These are phyloP conservation scores for Anableps anableps DNA, from an alignment of 2,797 vertebrate genomes.

Conservation along the genomic window DNA sequence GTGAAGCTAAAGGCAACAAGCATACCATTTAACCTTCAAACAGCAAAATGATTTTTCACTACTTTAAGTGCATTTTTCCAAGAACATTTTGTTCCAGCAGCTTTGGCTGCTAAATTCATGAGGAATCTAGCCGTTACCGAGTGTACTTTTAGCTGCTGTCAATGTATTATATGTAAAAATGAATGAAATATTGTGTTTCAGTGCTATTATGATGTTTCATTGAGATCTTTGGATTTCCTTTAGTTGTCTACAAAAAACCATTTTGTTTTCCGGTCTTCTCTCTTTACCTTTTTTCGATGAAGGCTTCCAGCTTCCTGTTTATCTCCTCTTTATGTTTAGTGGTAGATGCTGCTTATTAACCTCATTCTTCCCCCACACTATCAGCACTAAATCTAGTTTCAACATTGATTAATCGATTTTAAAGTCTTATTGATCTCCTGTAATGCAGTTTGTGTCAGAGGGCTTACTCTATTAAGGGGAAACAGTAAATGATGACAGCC, in stretches of 20 bases:
- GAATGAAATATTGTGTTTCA: not conserved
- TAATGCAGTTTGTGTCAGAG: constrained; percentile 12
- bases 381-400: constrained; percentile 16
- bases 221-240: constrained; percentile 13
- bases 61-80: constrained; percentile 1
- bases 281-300: constrained; percentile 5
- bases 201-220: constrained; percentile 1
- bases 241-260: not conserved
- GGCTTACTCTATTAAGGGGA: not conserved
- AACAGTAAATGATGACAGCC: constrained; percentile 1
- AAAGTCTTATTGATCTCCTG: constrained; percentile 24
- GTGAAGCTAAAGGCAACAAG: not conserved
- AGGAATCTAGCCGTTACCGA: not conserved
- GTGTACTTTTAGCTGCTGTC: not conserved
- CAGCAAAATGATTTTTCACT: not conserved
- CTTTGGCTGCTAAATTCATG: not conserved
- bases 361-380: constrained; percentile 7
- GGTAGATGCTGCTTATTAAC: constrained; percentile 24
- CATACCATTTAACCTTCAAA: not conserved
- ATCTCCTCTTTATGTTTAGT: constrained; percentile 4
- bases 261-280: not conserved
- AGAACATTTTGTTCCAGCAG: not conserved
- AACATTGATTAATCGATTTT: constrained; percentile 23
- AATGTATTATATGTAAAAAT: constrained; percentile 6
- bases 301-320: constrained; percentile 12